A percentile compares a stretch with the other conserved stretches of the same genome.
Conservation (phyloP, 1,140 invertebrate species). For the Piezodorus guildinii region DNA sequence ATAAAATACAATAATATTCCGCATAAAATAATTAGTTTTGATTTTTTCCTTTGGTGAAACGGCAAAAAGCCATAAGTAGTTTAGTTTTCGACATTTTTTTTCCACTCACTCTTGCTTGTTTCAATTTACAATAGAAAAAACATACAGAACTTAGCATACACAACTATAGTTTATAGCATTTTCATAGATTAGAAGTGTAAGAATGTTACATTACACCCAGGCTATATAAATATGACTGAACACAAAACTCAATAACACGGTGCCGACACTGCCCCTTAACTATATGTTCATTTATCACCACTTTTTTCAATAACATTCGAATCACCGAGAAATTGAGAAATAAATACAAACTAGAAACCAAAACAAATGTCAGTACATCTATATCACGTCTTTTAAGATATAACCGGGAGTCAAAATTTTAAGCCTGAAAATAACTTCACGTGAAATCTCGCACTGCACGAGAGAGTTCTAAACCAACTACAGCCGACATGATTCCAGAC, state of each 20-base stretch:
- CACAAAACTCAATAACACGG: neutral
- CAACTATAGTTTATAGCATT: neutral
- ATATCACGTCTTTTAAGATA: neutral
- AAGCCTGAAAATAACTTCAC: conserved; percentile 28
- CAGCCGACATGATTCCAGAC: conserved; percentile 2
- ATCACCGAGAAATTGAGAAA: neutral
- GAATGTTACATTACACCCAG: neutral
- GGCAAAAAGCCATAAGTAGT: conserved; percentile 8
- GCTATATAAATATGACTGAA: neutral
- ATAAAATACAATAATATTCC: neutral
- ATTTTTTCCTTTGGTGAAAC: neutral
- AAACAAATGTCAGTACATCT: neutral
- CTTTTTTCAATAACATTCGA: neutral
- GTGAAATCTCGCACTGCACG: conserved; percentile 27
- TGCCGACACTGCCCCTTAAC: neutral
- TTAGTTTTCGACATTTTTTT: neutral
- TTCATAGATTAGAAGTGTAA: neutral
- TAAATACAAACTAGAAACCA: neutral
- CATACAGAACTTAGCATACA: too few relatives aligned
- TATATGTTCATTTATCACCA: neutral
- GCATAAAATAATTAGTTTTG: neutral
- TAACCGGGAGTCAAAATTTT: conserved; percentile 19
- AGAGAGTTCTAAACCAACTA: conserved; percentile 18
- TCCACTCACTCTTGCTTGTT: too few relatives aligned
- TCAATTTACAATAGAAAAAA: too few relatives aligned